Evolutionary conservation across 2,113 vertebrate species (phyloP), one percentile per base, ranked within the genome.

Genomic region (Lonchura striata): DNA sequence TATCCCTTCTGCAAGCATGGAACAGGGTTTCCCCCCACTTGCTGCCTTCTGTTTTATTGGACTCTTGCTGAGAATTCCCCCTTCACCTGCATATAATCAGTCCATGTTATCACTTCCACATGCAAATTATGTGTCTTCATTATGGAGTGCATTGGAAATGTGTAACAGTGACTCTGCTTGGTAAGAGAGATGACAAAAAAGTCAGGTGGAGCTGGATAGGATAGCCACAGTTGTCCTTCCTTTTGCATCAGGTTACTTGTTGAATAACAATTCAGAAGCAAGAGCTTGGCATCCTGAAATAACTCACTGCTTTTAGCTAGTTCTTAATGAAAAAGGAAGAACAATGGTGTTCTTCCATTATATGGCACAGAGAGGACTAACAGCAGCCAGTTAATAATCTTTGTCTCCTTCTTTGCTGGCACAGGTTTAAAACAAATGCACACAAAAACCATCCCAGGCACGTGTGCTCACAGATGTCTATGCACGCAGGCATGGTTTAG

Each of bases 301-400:
- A 93, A 65, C 54, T 88, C 82, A 33, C 9, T 37, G 78, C 65
- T 96, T 92, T 91, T 85, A 86, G 92, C 95, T 95, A 91, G 57
- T 82, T 96, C 69, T 88, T 94, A 96, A 90, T 94, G 92, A 87
- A 77, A 86, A 95, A 89, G 53, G 75, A 96, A 92, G 63, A 83
- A 88, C 4, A 10, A 82, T 72, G 46, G 14, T 49, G 28, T 41
- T 41, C 41, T 41, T 41, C 41, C 41, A 41, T 41, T 88, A 57
- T 83, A 91, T 92, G 76, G 82, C 95, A 93, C 85, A 72, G 92
- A 96, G 46, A 90, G 56, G 82, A 78, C 65, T 95, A 95, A 86
- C 81, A 87, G 91, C 83, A 92, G 94, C 83, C 80, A 88, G 28
- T 92, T 88, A 95, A 85, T 92, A 85, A 94, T 92, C 95, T 90